Evolutionary conservation across 1,140 invertebrate genomes (phyloP).

Genomic region (Drosophila ogumai): DNA sequence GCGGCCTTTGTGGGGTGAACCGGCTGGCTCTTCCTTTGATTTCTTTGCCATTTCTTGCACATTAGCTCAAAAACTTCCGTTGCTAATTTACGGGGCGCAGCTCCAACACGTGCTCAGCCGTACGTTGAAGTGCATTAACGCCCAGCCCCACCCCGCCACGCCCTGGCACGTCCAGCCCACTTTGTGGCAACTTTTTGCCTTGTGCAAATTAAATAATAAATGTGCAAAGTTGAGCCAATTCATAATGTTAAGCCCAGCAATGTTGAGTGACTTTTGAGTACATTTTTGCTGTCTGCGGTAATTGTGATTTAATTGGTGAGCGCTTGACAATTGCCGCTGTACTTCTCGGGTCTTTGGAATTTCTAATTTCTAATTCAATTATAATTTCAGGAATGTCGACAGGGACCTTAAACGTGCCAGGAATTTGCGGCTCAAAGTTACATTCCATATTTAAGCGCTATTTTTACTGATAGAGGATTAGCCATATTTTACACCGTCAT

Average conservation of each 20-base stretch:
- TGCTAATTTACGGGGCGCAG: conserved; percentile 56
- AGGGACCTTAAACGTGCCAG: neutral
- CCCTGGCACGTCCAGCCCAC: conserved; percentile 1
- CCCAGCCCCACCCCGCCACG: conserved; percentile 1
- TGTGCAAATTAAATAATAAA: conserved; percentile 63
- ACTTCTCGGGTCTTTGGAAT: neutral
- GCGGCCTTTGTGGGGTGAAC: conserved; percentile 25
- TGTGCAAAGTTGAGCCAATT: conserved; percentile 50
- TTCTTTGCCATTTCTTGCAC: conserved; percentile 53
- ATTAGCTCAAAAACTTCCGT: conserved; percentile 61
- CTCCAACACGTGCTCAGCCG: conserved; percentile 20
- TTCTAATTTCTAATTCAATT: conserved; percentile 19
- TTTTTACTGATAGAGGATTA: neutral
- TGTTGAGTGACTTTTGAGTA: conserved; percentile 45
- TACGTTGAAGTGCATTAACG: conserved; percentile 50
- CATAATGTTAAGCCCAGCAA: conserved; percentile 37
- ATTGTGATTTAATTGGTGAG: conserved; percentile 49
- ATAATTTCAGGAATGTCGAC: neutral
- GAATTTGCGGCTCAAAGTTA: too few species aligned
- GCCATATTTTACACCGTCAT: conserved; percentile 29
- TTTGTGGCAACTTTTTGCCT: conserved; percentile 48
- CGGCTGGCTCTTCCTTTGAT: conserved; percentile 16
- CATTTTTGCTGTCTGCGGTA: conserved; percentile 31
- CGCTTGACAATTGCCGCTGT: conserved; percentile 20
- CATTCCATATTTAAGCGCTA: neutral